A percentile compares a stretch with the other conserved stretches of the same genome.
phyloP scores from a whole-genome alignment of 1,140 invertebrate genomes.

The Orussus abietinus region DNA sequence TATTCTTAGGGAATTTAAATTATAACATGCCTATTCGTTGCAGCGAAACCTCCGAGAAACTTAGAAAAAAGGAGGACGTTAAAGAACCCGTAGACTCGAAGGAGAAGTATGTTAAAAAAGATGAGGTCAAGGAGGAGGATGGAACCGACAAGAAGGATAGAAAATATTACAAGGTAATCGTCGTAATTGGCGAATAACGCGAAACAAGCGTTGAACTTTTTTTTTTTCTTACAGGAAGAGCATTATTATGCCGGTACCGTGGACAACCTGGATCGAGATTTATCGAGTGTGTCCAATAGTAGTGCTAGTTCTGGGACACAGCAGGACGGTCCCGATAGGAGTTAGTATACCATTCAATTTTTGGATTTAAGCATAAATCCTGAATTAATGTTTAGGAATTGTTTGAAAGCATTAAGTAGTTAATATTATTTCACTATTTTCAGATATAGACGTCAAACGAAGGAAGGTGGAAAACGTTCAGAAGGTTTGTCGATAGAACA shows the following conservation, averaged over 20 bases:
- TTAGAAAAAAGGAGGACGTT: slow-evolving; percentile 42
- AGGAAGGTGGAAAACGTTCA: slow-evolving; percentile 72
- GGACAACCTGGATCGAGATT: slow-evolving; percentile 51
- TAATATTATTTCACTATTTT: slow-evolving; percentile 16
- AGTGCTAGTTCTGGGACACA: slow-evolving; percentile 48
- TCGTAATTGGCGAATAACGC: slow-evolving; percentile 8
- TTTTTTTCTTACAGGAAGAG: slow-evolving; percentile 49
- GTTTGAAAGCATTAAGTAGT: slow-evolving; percentile 8
- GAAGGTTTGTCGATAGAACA: slow-evolving; percentile 82
- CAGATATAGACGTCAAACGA: slow-evolving; percentile 62
- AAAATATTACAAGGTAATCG: slow-evolving; percentile 50
- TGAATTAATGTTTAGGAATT: slow-evolving; percentile 3
- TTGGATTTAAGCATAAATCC: slow-evolving; percentile 1
- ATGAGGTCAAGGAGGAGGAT: slow-evolving; percentile 54
- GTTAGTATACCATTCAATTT: slow-evolving; percentile 25
- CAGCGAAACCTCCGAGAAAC: slow-evolving; percentile 39
- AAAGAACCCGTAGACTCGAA: slow-evolving; percentile 46
- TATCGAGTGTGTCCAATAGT: slow-evolving; percentile 56
- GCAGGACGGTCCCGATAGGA: slow-evolving; percentile 56
- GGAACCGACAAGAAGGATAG: slow-evolving; percentile 48
- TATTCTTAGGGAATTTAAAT: too few relatives aligned
- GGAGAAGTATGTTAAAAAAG: slow-evolving; percentile 54
- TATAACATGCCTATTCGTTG: slow-evolving; percentile 9
- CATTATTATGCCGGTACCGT: slow-evolving; percentile 49
- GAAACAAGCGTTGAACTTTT: too few relatives aligned